Base-by-base conservation (phyloP, 2,888 invertebrate species). In the Cepaea hortensis region DNA sequence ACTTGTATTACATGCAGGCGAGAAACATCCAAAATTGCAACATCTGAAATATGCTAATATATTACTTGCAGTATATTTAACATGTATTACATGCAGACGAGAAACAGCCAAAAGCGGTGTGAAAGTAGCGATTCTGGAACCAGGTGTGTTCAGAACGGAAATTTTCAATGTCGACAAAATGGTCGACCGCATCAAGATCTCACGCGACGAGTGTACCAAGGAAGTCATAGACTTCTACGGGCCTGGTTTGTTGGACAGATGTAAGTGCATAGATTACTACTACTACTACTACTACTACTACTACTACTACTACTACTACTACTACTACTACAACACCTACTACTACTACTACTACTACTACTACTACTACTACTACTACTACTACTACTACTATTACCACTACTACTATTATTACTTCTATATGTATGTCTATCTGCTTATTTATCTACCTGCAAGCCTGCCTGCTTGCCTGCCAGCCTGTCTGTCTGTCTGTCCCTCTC, bases 91-190 rank as follows among this genome's bases (percentile, higher is more conserved):
- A 15, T 50, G 11, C 55, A 85, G 85, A 70, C 50, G 85, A 15
- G 80, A 85, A 20, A 20, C 72, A 13, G 55, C 13, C 46, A 7
- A 18, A 23, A 20, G 61, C 15, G 80, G 85, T 11, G 50, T 85
- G 3, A 79, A 80, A 15, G 80, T 85, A 23, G 72, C 72, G 9
- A 18, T 80, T 6, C 23, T 85, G 48, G 85, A 85, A 61, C 85
- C 85, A 7, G 85, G 85, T n/a, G 55, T 73, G 5, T 85, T 80
- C 85, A 79, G 35, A 20, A 85, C 85, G 15, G 9, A 46, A 20
- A 85, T 85, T 35, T 15, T 80, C 20, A 20, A 72, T 18, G 55
- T 61, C 0, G 80, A 85, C 15, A 48, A 15, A 55, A 50, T 80
- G 23, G 15, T 80, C 13, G 68, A 61, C n/a, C 5, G 11, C 3